Evolutionary conservation across 2,797 vertebrate species (phyloP).

Genomic region (Platalea minor): DNA sequence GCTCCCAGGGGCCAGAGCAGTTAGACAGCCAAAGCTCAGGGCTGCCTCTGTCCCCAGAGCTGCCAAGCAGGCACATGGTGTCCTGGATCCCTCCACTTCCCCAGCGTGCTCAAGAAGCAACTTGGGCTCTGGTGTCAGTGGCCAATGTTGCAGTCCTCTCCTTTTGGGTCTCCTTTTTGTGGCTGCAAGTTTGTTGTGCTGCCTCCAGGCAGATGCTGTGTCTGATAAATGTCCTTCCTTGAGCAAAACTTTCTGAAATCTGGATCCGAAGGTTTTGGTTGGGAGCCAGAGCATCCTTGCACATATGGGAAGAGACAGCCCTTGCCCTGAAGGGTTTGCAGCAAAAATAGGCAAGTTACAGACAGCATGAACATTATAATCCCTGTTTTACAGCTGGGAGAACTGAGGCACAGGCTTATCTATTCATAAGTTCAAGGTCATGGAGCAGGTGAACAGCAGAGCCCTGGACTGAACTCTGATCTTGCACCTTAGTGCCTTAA

Average conservation of each 20-base stretch:
- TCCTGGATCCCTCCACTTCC: background rate
- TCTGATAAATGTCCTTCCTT: background rate
- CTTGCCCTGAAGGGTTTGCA: background rate
- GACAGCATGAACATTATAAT: background rate
- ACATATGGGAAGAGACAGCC: background rate
- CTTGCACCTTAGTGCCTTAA: background rate
- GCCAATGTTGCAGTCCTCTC: background rate
- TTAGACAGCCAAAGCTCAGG: background rate
- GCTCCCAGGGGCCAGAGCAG: background rate
- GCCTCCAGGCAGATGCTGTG: background rate
- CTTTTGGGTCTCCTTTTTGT: background rate
- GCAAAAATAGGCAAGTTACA: background rate
- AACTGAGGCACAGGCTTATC: background rate
- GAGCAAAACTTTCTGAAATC: background rate
- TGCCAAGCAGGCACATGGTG: background rate
- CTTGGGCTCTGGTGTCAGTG: background rate
- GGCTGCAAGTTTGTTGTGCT: background rate
- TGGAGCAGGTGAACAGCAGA: background rate
- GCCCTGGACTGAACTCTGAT: background rate
- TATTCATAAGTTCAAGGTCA: background rate
- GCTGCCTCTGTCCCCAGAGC: background rate
- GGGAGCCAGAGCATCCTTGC: background rate
- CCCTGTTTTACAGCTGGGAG: background rate
- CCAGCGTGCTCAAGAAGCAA: rapidly evolving
- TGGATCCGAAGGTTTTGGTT: background rate